A percentile compares a stretch with the other conserved stretches of the same genome.
Evolutionary conservation across 2,113 vertebrate genomes (phyloP).

Genomic region (Pan troglodytes): DNA sequence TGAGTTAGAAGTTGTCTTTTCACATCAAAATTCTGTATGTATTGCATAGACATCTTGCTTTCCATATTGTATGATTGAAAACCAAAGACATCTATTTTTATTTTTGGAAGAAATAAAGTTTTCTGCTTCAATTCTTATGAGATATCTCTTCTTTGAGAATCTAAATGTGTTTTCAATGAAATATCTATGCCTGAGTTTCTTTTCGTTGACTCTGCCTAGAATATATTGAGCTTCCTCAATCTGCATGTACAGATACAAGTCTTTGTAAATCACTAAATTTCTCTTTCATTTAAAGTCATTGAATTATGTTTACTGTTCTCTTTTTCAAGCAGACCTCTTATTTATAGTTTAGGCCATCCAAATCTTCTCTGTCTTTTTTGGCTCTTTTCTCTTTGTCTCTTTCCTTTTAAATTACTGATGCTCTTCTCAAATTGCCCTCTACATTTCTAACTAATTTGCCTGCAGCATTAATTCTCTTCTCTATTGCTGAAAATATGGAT

Average conservation of each 20-base stretch:
- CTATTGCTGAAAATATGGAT: not conserved
- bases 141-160: conserved; percentile 7
- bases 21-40: not conserved
- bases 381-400: not conserved
- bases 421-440: not conserved
- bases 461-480: not conserved
- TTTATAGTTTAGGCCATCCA: not conserved
- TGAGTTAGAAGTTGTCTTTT: not conserved
- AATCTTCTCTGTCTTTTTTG: not conserved
- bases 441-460: not conserved
- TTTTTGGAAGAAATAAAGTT: not conserved
- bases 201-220: not conserved
- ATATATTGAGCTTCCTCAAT: not conserved
- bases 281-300: conserved; percentile 49
- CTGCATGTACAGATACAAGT: not conserved
- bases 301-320: conserved; percentile 10
- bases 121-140: not conserved
- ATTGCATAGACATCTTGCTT: not conserved
- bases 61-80: not conserved
- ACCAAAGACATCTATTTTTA: not conserved
- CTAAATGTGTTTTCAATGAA: conserved; percentile 29
- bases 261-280: not conserved
- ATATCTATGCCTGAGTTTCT: not conserved
- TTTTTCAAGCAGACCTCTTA: not conserved
- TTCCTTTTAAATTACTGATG: not conserved